phyloP scores from a whole-genome alignment of 2,797 vertebrate species.

The Siniperca scherzeri region DNA sequence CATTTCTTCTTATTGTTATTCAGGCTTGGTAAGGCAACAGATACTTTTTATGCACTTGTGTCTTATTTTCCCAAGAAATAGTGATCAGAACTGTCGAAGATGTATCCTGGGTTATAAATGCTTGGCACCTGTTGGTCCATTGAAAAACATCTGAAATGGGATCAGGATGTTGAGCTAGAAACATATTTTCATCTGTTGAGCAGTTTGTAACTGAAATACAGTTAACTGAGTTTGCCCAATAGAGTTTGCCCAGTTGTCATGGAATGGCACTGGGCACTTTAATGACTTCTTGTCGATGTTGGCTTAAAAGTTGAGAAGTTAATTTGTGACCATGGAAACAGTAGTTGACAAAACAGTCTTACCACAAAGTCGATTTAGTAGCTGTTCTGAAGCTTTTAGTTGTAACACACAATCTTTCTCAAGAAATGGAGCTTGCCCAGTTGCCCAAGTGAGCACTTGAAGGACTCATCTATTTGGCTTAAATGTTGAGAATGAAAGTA shows the following conservation, averaged over 20 bases:
- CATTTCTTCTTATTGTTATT: slow-evolving; percentile 32
- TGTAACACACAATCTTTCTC: background rate
- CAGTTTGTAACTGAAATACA: slow-evolving; percentile 22
- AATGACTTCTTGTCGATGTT: background rate
- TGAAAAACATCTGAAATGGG: slow-evolving; percentile 44
- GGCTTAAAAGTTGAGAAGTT: background rate
- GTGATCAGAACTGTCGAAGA: slow-evolving; percentile 31
- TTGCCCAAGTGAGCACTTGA: background rate
- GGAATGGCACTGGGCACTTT: background rate
- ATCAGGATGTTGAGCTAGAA: slow-evolving; percentile 58
- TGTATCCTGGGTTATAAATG: slow-evolving; percentile 43
- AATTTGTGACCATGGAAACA: background rate
- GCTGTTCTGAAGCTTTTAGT: background rate
- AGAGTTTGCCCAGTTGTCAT: background rate
- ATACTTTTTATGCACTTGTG: slow-evolving; percentile 7
- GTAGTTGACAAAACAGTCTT: background rate
- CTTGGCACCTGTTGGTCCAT: slow-evolving; percentile 48
- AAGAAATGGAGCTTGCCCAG: too few relatives aligned
- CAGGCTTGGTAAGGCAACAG: slow-evolving; percentile 3
- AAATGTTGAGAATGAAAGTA: background rate
- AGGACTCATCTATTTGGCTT: background rate
- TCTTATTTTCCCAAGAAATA: slow-evolving; percentile 29
- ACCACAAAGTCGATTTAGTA: background rate
- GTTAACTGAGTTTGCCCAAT: background rate
- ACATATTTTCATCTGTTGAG: slow-evolving; percentile 59